Evolutionary conservation across 2,888 invertebrate genomes (phyloP), one percentile per base, ranked within the genome.

Genomic region (Eristalinus aeneus): DNA sequence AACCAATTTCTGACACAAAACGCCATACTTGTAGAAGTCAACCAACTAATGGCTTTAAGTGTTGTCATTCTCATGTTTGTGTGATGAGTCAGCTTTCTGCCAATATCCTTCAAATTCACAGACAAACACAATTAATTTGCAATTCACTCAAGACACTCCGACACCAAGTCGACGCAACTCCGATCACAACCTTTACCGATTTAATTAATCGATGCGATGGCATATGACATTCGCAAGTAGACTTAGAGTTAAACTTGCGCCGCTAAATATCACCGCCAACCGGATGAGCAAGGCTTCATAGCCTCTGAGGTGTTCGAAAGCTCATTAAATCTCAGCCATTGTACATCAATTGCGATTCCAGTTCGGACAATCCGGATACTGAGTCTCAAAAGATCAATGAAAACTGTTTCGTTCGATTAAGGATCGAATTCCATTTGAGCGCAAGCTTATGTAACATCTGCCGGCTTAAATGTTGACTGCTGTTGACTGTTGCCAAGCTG

Each of bases 401-500:
- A 53, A 67, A 67, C 16, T 46, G 46, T 31, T 31, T 67, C 53
- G 31, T 53, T 31, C n/a, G 56, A 56, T 58, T 34, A 36, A 56
- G 56, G 69, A 46, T 46, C 46, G 6, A 46, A 16, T 39, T 46
- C 46, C 8, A 46, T 39, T 16, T 5, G n/a, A 46, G 8, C 46
- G 46, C 46, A 46, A 46, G 8, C 46, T 46, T 46, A 69, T 69
- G 69, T 12, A 27, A 60, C 16, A 22, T 12, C 31, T 6, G 39
- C 36, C 22, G 10, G 36, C 64, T 64, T n/a, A 23, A 20, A 27
- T 27, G 27, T 27, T 27, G 16, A 27, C 3, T 12, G 5, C 27
- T 27, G 27, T 2, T 27, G 23, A 65, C 32, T 69, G 79, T 74
- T 71, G 54, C 65, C 20, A 74, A 74, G 79, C 83, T 54, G 46